Conservation (phyloP, 2,888 invertebrate species). For the Drosophila acutilabella region DNA sequence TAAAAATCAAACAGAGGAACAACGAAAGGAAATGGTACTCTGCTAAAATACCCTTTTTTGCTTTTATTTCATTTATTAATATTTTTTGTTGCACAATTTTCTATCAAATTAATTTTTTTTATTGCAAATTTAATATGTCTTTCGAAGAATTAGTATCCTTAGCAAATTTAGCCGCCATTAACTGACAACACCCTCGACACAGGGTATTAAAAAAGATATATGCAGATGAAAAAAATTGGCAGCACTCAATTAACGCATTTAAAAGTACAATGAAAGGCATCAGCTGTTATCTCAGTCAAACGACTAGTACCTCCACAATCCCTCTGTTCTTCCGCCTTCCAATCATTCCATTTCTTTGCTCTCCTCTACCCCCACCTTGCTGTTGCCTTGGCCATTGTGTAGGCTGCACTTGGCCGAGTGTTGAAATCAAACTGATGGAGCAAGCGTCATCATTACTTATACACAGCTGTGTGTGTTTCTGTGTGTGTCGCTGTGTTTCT, state of each 20-base stretch:
- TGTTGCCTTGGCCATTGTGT: conserved; percentile 24
- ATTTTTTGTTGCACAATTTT: too few relatives aligned
- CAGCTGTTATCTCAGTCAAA: conserved; percentile 26
- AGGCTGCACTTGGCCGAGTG: conserved; percentile 54
- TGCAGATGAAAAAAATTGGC: conserved; percentile 57
- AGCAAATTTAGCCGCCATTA: too few relatives aligned
- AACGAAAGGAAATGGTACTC: background rate
- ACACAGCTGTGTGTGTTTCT: conserved; percentile 29
- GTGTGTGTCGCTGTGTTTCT: conserved; percentile 7
- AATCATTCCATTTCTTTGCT: background rate
- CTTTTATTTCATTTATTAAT: too few relatives aligned
- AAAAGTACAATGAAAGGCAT: conserved; percentile 61
- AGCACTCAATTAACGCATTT: conserved; percentile 80
- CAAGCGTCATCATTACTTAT: conserved; percentile 5
- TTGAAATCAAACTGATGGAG: conserved; percentile 29
- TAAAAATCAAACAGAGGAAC: background rate
- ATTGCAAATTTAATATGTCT: too few relatives aligned
- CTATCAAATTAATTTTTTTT: too few relatives aligned
- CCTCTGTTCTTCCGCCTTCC: too few relatives aligned
- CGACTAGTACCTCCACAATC: background rate
- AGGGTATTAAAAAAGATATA: background rate
- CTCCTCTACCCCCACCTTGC: background rate
- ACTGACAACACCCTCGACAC: background rate
- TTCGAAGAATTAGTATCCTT: too few relatives aligned
- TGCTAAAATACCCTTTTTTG: too few relatives aligned